A percentile compares a stretch with the other conserved stretches of the same genome.
Conservation (phyloP, 2,113 vertebrate genomes). For the Brachyhypopomus gauderio region DNA sequence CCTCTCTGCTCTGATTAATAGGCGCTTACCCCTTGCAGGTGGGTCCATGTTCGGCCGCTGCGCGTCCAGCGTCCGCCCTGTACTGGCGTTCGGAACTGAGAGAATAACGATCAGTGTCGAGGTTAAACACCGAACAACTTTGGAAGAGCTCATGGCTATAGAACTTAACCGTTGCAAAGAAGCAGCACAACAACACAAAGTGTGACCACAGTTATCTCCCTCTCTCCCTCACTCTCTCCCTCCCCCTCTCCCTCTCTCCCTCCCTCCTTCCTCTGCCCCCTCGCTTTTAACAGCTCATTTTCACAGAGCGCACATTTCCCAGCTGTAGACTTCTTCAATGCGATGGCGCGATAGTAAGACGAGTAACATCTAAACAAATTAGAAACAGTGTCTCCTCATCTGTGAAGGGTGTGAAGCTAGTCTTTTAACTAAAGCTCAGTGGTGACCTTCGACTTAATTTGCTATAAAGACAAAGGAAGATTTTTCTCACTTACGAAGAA, state of each 20-base stretch:
- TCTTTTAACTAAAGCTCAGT: background rate
- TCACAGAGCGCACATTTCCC: background rate
- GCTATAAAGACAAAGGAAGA: background rate
- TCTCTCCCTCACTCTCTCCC: background rate
- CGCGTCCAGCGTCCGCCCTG: constrained; percentile 45
- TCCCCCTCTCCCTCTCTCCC: background rate
- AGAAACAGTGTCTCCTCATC: background rate
- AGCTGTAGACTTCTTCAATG: background rate
- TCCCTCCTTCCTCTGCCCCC: background rate
- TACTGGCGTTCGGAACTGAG: constrained; percentile 30
- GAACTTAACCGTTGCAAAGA: constrained; percentile 24
- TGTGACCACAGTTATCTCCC: constrained; percentile 23
- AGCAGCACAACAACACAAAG: constrained; percentile 8
- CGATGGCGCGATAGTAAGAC: constrained; percentile 17
- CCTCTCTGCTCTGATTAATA: background rate
- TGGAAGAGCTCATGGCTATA: constrained; percentile 55
- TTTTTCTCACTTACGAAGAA: too few relatives aligned
- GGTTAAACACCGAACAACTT: constrained; percentile 36
- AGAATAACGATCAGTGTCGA: constrained; percentile 48
- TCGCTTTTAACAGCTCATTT: background rate
- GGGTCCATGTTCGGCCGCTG: constrained; percentile 37
- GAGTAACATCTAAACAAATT: background rate
- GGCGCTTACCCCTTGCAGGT: constrained; percentile 59
- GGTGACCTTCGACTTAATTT: background rate
- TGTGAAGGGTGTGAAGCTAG: background rate